Conservation (phyloP, 2,113 vertebrate species). For the Cyprinodon variegatus region DNA sequence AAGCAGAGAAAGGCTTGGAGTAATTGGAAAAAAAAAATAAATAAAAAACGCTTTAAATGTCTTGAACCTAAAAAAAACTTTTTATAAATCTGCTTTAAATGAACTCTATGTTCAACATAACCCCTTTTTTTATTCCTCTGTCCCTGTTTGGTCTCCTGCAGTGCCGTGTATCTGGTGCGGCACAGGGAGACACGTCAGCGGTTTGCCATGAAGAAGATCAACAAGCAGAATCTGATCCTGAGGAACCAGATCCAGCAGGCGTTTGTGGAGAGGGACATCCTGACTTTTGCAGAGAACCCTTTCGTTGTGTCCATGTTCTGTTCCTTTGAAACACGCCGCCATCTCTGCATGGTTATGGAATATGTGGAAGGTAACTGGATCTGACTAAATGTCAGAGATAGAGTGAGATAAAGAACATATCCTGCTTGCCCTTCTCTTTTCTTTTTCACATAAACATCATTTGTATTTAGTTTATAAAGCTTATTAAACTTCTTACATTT, state of each 20-base stretch:
- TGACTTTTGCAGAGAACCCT: conserved; percentile 95
- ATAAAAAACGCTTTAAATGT: too few relatives aligned
- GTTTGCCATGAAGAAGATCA: conserved; percentile 98
- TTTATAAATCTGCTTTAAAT: not conserved
- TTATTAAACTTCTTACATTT: too few relatives aligned
- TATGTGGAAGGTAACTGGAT: conserved; percentile 89
- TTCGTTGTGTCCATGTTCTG: conserved; percentile 97
- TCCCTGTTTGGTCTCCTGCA: conserved; percentile 43
- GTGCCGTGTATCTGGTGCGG: conserved; percentile 92
- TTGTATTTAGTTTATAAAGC: not conserved
- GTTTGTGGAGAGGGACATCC: conserved; percentile 94
- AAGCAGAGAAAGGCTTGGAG: not conserved
- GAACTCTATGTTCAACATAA: not conserved
- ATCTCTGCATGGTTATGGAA: conserved; percentile 97
- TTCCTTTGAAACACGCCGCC: conserved; percentile 91
- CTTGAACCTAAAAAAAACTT: not conserved
- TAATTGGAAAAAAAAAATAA: too few relatives aligned
- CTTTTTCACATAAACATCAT: not conserved
- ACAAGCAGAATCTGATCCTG: conserved; percentile 95
- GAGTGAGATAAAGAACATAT: not conserved
- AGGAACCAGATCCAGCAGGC: conserved; percentile 97
- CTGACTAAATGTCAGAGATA: not conserved
- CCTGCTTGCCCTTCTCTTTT: not conserved
- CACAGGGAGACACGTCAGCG: conserved; percentile 91
- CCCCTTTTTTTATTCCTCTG: not conserved